Evolutionary conservation across 2,888 invertebrate species (phyloP), one percentile per base, ranked within the genome.

Genomic region (Automeris io): DNA sequence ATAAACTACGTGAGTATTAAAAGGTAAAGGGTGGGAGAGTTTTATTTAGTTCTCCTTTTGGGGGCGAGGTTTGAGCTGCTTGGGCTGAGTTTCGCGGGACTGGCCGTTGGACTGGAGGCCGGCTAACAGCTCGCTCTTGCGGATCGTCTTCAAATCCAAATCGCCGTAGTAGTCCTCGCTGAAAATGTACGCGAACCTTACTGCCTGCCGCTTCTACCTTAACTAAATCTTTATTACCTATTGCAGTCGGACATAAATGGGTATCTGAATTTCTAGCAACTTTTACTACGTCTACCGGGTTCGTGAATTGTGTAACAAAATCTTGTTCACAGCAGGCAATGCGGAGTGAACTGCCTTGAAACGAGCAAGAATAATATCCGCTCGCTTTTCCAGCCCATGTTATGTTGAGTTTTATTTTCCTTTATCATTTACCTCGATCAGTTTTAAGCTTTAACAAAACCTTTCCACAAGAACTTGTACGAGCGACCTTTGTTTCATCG

Each of bases 91-190:
- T 51, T 54, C 43, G 63, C 73, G 73, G 59, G 75, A 55, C 59
- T 88, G 87, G 60, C 90, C 89, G 60, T 88, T 88, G 71, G 87
- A 87, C 64, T 90, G 89, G 65, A 94, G 89, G 62, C 95, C 95
- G 65, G 94, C 90, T 73, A 95, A 90, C 62, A 95, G 91, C 87
- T 96, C 96, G 87, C 95, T 95, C 91, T 96, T 96, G 88, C 95
- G 92, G 91, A 96, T 95, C 88, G 92, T 91, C 92, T 96, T 96
- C 90, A 96, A 89, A 88, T 96, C 96, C 92, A 96, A 88, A 86
- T 96, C 96, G 59, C 96, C 96, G 75, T 96, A 96, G 91, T 96
- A 96, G 92, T 96, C 96, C 91, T 96, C 96, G 90, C 96, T 96
- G 94, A 90, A 91, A 83, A 81, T 72, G 77, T 70, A 83, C 71